Percentiles rank a stretch among this genome's conserved stretches.
Evolutionary conservation across 2,113 vertebrate species (phyloP).

Genomic region (Oreochromis spilurus): DNA sequence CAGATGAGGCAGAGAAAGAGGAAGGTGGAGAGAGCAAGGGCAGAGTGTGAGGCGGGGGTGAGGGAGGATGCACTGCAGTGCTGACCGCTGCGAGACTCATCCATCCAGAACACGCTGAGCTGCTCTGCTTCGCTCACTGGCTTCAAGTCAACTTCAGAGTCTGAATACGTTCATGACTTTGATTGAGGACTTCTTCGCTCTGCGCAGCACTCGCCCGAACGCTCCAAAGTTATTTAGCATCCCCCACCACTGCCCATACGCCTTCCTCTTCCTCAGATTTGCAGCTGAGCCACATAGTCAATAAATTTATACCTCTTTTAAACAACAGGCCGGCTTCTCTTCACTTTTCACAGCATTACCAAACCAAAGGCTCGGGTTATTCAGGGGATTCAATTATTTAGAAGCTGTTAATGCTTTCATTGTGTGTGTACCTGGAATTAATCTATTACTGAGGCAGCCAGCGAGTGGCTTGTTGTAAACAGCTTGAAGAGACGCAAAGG

Average conservation of each 20-base stretch:
- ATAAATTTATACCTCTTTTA: constrained; percentile 8
- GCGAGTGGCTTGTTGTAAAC: constrained; percentile 17
- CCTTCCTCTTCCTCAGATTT: neutral
- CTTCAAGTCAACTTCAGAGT: constrained; percentile 29
- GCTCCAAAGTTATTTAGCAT: neutral
- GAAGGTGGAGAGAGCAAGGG: neutral
- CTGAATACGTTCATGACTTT: neutral
- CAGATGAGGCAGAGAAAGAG: neutral
- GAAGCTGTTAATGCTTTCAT: constrained; percentile 20
- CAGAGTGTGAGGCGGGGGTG: neutral
- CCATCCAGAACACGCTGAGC: constrained; percentile 51
- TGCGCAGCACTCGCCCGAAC: neutral
- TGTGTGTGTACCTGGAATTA: neutral
- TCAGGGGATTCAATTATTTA: constrained; percentile 50
- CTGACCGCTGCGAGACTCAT: constrained; percentile 52
- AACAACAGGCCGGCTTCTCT: constrained; percentile 10
- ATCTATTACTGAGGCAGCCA: constrained; percentile 18
- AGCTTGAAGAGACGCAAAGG: neutral
- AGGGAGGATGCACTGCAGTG: constrained; percentile 36
- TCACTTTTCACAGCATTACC: constrained; percentile 29
- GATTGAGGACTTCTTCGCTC: constrained; percentile 13
- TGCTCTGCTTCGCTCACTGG: constrained; percentile 22
- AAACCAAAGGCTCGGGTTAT: constrained; percentile 14
- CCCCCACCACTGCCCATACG: neutral
- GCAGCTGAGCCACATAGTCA: neutral